phyloP scores from a whole-genome alignment of 2,888 invertebrate genomes.

The Apomyelois bistriatella region DNA sequence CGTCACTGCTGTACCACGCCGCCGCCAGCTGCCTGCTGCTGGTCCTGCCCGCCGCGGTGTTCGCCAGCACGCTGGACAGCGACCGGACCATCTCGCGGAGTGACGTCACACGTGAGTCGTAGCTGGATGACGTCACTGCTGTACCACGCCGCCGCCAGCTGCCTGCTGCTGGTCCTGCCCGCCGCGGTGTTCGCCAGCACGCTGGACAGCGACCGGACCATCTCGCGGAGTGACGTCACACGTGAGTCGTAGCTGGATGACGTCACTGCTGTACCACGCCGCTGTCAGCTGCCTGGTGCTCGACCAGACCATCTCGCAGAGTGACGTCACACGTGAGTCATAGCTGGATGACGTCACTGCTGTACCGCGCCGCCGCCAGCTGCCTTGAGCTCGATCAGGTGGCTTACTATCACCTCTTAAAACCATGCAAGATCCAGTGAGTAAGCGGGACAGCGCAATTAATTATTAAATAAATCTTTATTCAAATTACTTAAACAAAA shows the following conservation, averaged over 20 bases:
- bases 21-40: constrained; percentile 38
- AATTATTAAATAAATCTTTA: no score
- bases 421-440: no score
- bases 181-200: constrained; percentile 27
- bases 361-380: no score
- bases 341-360: no score
- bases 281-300: constrained; percentile 38
- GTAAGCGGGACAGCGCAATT: no score
- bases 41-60: constrained; percentile 30
- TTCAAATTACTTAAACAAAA: no score
- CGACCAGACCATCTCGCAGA: constrained; percentile 28
- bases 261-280: constrained; percentile 54
- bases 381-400: no score
- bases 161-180: constrained; percentile 37
- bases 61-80: constrained; percentile 31
- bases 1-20: constrained; percentile 54
- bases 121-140: constrained; percentile 80
- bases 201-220: constrained; percentile 40
- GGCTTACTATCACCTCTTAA: no score
- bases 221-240: constrained; percentile 30
- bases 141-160: constrained; percentile 24
- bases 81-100: constrained; percentile 38
- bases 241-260: constrained; percentile 75
- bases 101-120: constrained; percentile 36
- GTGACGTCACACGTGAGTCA: no score